Evolutionary conservation across 1,140 invertebrate genomes (phyloP).

Genomic region (Drosophila persimilis): DNA sequence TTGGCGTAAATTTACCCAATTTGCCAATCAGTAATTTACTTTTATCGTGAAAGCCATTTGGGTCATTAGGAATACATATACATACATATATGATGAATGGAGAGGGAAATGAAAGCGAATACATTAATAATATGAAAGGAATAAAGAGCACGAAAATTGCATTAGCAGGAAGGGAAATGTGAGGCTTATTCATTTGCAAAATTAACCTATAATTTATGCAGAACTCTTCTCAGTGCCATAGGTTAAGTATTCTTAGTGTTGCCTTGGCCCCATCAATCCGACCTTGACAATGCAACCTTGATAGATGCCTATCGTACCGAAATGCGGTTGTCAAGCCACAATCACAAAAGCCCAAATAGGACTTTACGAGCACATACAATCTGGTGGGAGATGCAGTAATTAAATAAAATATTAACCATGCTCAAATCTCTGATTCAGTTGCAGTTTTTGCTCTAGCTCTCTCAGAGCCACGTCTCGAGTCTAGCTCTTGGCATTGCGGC

Average conservation of each 20-base stretch:
- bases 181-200: too few relatives aligned
- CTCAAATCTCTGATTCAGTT: constrained; percentile 13
- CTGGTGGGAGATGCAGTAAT: constrained; percentile 32
- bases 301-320: constrained; percentile 16
- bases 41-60: background rate
- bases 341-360: constrained; percentile 2
- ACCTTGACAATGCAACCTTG: constrained; percentile 35
- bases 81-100: background rate
- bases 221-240: too few relatives aligned
- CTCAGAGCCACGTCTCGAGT: background rate
- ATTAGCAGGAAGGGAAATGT: background rate
- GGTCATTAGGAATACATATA: constrained; percentile 13
- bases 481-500: constrained; percentile 1
- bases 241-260: too few relatives aligned
- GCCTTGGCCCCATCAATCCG: background rate
- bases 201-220: too few relatives aligned
- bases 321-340: constrained; percentile 14
- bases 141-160: background rate
- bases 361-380: background rate
- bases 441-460: constrained; percentile 2
- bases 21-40: constrained; percentile 31
- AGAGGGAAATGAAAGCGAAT: too few relatives aligned
- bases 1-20: constrained; percentile 26
- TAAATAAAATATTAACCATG: constrained; percentile 58
- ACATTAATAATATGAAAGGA: background rate